Evolutionary conservation across 2,888 invertebrate genomes (phyloP), one percentile per base, ranked within the genome.

Genomic region (Muschampia plurimacula): DNA sequence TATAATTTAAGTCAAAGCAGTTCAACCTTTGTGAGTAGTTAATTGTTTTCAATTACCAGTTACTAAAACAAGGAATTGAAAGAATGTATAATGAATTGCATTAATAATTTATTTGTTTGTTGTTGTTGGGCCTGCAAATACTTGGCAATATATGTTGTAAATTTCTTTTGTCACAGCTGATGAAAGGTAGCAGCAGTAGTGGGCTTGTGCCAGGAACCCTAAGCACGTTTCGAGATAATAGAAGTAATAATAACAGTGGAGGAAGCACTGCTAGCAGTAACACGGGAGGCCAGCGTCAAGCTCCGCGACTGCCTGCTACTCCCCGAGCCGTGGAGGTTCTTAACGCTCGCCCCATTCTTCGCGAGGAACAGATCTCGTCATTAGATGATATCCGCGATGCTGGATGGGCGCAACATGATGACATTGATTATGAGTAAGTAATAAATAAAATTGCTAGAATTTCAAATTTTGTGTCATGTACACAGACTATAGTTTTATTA

Each of bases 361-460:
- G 97, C 81, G 98, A 98, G 85, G 98, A 98, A 87, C 98, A 98
- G 89, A 95, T 99, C 82, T 97, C 97, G 83, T 97, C 97, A 74
- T 97, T 99, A 95, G 99, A 99, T 98, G 85, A 97, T 98, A 80
- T 96, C 97, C 96, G 97, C 82, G 97, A 98, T 85, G 97, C 97
- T 83, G 98, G 98, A 76, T 99, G 99, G 99, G 97, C 98, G 74
- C 97, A 97, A 79, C 97, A 98, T 83, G 98, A 98, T 86, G 98
- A 98, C 87, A 98, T 99, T 86, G 98, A 99, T 92, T 99, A 98
- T 87, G 98, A 98, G 96, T 96, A 80, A 92, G 95, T 88, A 22
- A 6, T 28, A 12, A 28, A 0, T 32, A 8, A 7, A 44, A 39
- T 52, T 59, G 10, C 22, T 65, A 22, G 66, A 13, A 44, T 8